Conservation (phyloP, 1,140 invertebrate species). For the Trinorchestia longiramus region DNA sequence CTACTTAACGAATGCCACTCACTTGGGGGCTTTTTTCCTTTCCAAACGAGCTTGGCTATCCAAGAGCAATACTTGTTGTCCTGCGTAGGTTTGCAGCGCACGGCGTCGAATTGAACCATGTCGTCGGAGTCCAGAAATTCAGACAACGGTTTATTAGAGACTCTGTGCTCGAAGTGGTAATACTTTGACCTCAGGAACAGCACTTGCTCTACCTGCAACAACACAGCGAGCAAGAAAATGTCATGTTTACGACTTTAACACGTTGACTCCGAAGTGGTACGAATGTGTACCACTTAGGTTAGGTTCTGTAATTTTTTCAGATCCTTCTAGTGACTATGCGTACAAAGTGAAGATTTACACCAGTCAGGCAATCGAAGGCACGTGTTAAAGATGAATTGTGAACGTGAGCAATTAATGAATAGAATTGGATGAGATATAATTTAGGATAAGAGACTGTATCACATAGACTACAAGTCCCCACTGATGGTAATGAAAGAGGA, state of each 20-base stretch:
- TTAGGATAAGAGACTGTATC: no score
- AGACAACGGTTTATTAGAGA: constrained; percentile 57
- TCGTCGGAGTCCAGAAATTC: constrained; percentile 64
- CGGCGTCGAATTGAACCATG: constrained; percentile 65
- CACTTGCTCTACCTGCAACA: constrained; percentile 60
- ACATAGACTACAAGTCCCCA: no score
- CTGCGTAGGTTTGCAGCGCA: constrained; percentile 61
- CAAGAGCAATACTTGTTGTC: constrained; percentile 64
- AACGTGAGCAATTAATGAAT: no score
- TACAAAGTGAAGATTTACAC: no score
- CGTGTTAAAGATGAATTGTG: no score
- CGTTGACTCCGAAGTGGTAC: no score
- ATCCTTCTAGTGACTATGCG: no score
- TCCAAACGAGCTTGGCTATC: constrained; percentile 64
- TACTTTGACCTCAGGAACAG: constrained; percentile 64
- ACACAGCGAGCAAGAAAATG: not conserved
- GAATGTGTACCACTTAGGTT: no score
- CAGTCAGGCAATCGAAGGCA: no score
- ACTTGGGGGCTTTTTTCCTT: constrained; percentile 64
- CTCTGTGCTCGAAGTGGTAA: constrained; percentile 61
- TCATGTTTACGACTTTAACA: not conserved
- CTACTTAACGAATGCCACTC: not conserved
- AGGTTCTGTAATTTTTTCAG: no score
- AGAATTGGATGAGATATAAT: no score
- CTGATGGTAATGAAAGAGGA: no score